A percentile compares a stretch with the other conserved stretches of the same genome.
phyloP scores from a whole-genome alignment of 2,888 invertebrate species.

The Selenia dentaria region DNA sequence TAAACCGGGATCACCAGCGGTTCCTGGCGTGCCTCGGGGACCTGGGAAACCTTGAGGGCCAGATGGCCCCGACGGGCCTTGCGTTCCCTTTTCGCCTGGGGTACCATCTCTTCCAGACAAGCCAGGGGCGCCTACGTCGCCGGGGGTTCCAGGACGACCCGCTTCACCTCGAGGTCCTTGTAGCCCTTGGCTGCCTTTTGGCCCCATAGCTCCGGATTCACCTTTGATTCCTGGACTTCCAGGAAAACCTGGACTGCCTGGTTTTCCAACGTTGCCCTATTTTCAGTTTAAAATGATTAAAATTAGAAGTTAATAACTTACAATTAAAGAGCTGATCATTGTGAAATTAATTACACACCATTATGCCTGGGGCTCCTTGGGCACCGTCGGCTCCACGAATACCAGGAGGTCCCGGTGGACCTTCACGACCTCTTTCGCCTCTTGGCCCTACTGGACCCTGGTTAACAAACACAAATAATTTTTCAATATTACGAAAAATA shows the following conservation, averaged over 20 bases:
- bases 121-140: slow-evolving; percentile 90
- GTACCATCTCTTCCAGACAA: slow-evolving; percentile 91
- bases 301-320: too few relatives aligned
- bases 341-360: slow-evolving; percentile 78
- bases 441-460: slow-evolving; percentile 92
- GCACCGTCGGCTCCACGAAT: slow-evolving; percentile 92
- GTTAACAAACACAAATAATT: too few relatives aligned
- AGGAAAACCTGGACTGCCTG: slow-evolving; percentile 94
- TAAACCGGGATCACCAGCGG: slow-evolving; percentile 89
- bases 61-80: slow-evolving; percentile 88
- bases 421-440: slow-evolving; percentile 94
- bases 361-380: slow-evolving; percentile 90
- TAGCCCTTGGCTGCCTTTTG: slow-evolving; percentile 92
- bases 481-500: too few relatives aligned
- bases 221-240: slow-evolving; percentile 93
- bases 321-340: too few relatives aligned
- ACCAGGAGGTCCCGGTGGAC: slow-evolving; percentile 91
- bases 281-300: too few relatives aligned
- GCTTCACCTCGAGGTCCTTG: slow-evolving; percentile 93
- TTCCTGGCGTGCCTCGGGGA: slow-evolving; percentile 90
- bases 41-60: slow-evolving; percentile 94
- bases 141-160: slow-evolving; percentile 91
- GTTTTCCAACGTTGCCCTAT: slow-evolving; percentile 91
- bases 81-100: slow-evolving; percentile 92
- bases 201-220: slow-evolving; percentile 89